phyloP scores from a whole-genome alignment of 1,140 invertebrate species.

The Prorops nasuta region DNA sequence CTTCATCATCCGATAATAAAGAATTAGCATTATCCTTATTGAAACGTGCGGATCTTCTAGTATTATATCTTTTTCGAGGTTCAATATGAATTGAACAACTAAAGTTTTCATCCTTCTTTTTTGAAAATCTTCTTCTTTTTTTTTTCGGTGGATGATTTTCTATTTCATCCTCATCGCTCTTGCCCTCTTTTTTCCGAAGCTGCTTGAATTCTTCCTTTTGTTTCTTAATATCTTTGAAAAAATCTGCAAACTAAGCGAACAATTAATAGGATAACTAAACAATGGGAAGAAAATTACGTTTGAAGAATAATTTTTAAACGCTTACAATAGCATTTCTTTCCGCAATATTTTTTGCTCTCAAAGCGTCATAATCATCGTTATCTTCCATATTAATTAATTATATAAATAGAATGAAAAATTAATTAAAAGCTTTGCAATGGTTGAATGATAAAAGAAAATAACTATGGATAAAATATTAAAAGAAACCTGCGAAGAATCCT shows the following conservation, averaged over 20 bases:
- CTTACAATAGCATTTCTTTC: slow-evolving; percentile 35
- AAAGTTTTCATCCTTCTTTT: background rate
- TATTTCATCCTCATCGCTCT: slow-evolving; percentile 7
- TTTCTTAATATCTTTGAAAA: slow-evolving; percentile 31
- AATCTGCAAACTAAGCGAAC: slow-evolving; percentile 28
- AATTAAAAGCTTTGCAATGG: too few species aligned
- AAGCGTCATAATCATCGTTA: slow-evolving; percentile 24
- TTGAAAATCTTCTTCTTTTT: slow-evolving; percentile 8
- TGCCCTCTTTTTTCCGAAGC: slow-evolving; percentile 6
- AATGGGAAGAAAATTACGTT: background rate
- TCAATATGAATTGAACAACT: slow-evolving; percentile 1
- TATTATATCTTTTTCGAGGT: slow-evolving; percentile 30
- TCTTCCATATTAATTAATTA: too few species aligned
- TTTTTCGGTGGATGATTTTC: slow-evolving; percentile 22
- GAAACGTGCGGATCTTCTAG: slow-evolving; percentile 22
- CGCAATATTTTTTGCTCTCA: slow-evolving; percentile 31
- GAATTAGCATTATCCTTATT: slow-evolving; percentile 2
- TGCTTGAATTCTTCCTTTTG: slow-evolving; percentile 17
- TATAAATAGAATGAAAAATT: too few species aligned
- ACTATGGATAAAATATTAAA: too few species aligned
- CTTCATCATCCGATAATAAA: background rate
- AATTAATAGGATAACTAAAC: slow-evolving; percentile 1
- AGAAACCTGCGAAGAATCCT: too few species aligned
- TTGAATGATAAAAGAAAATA: too few species aligned
- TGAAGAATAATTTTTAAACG: background rate